Evolutionary conservation across 2,797 vertebrate genomes (phyloP).

Genomic region (Esox masquinongy): DNA sequence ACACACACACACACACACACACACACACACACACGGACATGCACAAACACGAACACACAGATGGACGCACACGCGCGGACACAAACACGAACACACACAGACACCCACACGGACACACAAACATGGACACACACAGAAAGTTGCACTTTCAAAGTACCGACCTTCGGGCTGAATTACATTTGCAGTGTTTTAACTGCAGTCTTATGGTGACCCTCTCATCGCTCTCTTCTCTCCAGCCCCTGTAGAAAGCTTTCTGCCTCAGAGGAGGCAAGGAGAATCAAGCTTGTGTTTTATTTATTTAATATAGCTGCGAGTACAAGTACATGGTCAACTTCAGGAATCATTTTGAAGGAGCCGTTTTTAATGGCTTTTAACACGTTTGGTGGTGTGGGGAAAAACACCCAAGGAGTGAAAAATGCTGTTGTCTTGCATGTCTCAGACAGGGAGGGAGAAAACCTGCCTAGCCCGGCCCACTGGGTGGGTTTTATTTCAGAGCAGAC

Average conservation of each 20-base stretch:
- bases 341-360: conserved; percentile 54
- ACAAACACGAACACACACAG: conserved; percentile 9
- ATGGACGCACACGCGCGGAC: conserved; percentile 8
- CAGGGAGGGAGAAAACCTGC: not conserved
- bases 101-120: conserved; percentile 10
- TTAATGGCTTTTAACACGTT: conserved; percentile 65
- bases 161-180: conserved; percentile 77
- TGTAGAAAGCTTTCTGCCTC: conserved; percentile 57
- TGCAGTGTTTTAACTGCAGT: conserved; percentile 70
- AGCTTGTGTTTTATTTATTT: conserved; percentile 74
- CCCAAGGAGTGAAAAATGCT: conserved; percentile 55
- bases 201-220: conserved; percentile 69
- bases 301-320: conserved; percentile 65
- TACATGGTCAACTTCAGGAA: conserved; percentile 57
- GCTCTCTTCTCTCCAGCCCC: conserved; percentile 13
- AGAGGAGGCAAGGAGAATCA: conserved; percentile 11
- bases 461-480: not conserved
- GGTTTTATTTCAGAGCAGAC: not conserved
- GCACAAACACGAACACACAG: conserved; percentile 14
- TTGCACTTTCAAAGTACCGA: conserved; percentile 74
- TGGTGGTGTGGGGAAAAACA: conserved; percentile 32
- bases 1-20: conserved; percentile 13
- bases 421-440: conserved; percentile 33
- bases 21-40: not conserved
- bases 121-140: conserved; percentile 14